Conservation (phyloP, 1,140 invertebrate species). For the Lutraria rhynchaena region DNA sequence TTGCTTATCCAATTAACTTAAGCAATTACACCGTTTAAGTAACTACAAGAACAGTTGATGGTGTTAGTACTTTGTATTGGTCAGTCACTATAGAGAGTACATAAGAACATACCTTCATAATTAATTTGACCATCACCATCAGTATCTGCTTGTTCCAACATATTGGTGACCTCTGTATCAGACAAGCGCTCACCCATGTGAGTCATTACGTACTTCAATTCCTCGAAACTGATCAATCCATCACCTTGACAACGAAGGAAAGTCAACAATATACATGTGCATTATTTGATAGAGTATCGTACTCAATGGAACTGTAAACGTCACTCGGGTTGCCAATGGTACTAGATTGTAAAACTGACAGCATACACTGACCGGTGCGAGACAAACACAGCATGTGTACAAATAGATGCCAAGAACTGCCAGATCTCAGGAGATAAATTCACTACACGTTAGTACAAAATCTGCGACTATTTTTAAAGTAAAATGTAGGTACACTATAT, state of each 20-base stretch:
- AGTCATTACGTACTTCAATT: slow-evolving; percentile 89
- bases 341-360: too few relatives aligned
- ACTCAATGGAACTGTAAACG: too few relatives aligned
- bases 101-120: slow-evolving; percentile 63
- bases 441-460: too few relatives aligned
- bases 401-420: too few relatives aligned
- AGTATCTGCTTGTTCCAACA: slow-evolving; percentile 95
- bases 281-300: too few relatives aligned
- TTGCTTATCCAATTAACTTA: not conserved
- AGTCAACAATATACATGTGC: too few relatives aligned
- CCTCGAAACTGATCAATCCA: slow-evolving; percentile 85
- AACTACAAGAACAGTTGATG: not conserved
- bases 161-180: slow-evolving; percentile 94
- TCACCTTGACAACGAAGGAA: slow-evolving; percentile 86
- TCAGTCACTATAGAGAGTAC: not conserved
- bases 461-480: too few relatives aligned
- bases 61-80: not conserved
- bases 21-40: not conserved
- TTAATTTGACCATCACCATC: slow-evolving; percentile 87
- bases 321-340: too few relatives aligned
- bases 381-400: too few relatives aligned
- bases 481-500: too few relatives aligned
- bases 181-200: slow-evolving; percentile 94
- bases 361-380: too few relatives aligned
- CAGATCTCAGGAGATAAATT: too few relatives aligned